Evolutionary conservation across 2,888 invertebrate species (phyloP), one percentile per base, ranked within the genome.

Genomic region (Cephonodes hylas): DNA sequence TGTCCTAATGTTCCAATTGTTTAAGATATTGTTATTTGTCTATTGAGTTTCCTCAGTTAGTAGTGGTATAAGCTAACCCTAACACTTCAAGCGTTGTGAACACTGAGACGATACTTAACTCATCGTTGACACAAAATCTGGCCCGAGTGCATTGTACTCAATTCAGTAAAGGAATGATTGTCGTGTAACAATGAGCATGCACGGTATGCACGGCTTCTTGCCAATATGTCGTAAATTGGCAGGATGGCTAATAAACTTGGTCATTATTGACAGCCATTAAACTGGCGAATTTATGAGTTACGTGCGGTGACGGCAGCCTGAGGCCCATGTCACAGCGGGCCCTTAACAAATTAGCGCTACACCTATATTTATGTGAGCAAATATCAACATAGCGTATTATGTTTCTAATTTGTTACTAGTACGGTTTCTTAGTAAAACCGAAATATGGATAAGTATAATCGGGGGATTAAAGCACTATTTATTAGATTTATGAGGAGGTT

Each of bases 231-330:
- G 86, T 90, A 89, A 90, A 90, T 85, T 86, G 86, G 81, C 80
- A 76, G 84, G 84, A 88, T 85, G 75, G 83, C 77, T 86, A 87
- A 85, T 91, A 89, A 91, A 90, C 74, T 79, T 76, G 70, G 81
- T 80, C 86, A 86, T 90, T 91, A 91, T 87, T 86, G 87, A 86
- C 80, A 80, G 77, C 74, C 80, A 84, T 91, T 86, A 91, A 89
- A 86, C 83, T 76, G 77, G 80, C 80, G 81, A 86, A 82, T 90
- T 88, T 87, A 89, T 81, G 84, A 80, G 81, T 73, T 75, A 73
- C 73, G 76, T 73, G 79, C 18, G 65, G 63, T 64, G 68, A 63
- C 62, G 64, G 67, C 63, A 62, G 62, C 64, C 25, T 53, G 48
- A 46, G 56, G 61, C 58, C 62, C 65, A 60, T 65, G 64, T 58